Evolutionary conservation across 2,113 vertebrate genomes (phyloP).

Genomic region (Pimephales promelas): DNA sequence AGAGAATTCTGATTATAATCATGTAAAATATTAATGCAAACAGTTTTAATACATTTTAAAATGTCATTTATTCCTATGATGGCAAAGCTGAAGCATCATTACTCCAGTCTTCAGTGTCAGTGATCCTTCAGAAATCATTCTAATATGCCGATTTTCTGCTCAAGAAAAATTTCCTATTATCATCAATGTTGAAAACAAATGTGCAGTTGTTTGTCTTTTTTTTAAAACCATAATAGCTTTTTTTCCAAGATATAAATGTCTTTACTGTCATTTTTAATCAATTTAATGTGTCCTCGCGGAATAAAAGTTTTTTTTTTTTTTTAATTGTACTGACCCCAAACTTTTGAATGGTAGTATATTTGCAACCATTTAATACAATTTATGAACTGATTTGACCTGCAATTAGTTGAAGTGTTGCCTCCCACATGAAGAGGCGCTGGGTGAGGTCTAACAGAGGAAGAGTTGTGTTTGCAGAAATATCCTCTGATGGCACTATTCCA

Average conservation of each 20-base stretch:
- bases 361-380: neutral
- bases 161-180: neutral
- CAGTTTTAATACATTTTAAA: neutral
- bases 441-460: slow-evolving; percentile 26
- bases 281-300: neutral
- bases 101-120: neutral
- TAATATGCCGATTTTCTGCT: neutral
- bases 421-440: neutral
- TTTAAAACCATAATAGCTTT: neutral
- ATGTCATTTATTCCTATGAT: neutral
- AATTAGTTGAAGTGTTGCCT: neutral
- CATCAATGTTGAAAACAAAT: neutral
- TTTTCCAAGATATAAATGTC: neutral
- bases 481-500: slow-evolving; percentile 25
- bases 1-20: neutral
- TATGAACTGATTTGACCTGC: slow-evolving; percentile 5
- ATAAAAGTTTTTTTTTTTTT: neutral
- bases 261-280: no score
- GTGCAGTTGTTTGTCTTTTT: neutral
- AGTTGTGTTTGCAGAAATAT: slow-evolving; percentile 39
- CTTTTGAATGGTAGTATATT: neutral
- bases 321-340: neutral
- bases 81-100: neutral
- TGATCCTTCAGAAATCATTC: neutral
- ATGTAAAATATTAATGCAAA: neutral